Evolutionary conservation across 2,797 vertebrate genomes (phyloP).

Genomic region (Xyrichtys novacula): DNA sequence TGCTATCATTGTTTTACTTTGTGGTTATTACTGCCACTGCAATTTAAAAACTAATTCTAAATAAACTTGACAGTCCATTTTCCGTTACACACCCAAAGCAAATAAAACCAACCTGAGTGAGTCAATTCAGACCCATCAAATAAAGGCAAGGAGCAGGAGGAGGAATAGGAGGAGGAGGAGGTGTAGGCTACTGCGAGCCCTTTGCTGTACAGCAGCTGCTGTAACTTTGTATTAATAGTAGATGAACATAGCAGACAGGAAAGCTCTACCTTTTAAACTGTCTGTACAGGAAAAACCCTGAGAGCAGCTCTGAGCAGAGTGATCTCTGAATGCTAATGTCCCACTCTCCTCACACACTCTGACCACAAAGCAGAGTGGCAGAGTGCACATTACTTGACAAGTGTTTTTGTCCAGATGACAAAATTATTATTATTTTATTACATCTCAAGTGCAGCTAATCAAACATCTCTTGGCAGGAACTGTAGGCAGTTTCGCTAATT

Average conservation of each 20-base stretch:
- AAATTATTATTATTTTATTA: conserved; percentile 50
- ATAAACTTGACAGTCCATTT: background rate
- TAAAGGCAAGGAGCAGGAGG: background rate
- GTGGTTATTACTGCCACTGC: background rate
- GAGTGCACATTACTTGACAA: conserved; percentile 34
- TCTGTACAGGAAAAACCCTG: conserved; percentile 8
- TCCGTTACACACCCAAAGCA: background rate
- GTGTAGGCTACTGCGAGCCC: background rate
- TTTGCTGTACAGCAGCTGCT: conserved; percentile 12
- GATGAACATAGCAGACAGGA: conserved; percentile 10
- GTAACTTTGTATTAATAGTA: conserved; percentile 20
- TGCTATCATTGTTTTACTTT: background rate
- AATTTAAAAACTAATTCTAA: background rate
- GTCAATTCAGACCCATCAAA: background rate
- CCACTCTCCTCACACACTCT: conserved; percentile 11
- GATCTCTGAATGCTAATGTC: conserved; percentile 40
- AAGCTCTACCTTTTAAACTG: conserved; percentile 16
- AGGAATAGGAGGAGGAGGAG: no score
- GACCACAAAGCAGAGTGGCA: conserved; percentile 10
- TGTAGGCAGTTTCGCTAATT: conserved; percentile 27
- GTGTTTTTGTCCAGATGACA: conserved; percentile 36
- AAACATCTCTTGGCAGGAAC: conserved; percentile 28
- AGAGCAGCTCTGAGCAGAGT: conserved; percentile 16
- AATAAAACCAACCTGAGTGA: background rate
- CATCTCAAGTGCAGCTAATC: conserved; percentile 42